Evolutionary conservation across 2,797 vertebrate species (phyloP).

Genomic region (Acipenser transmontanus): DNA sequence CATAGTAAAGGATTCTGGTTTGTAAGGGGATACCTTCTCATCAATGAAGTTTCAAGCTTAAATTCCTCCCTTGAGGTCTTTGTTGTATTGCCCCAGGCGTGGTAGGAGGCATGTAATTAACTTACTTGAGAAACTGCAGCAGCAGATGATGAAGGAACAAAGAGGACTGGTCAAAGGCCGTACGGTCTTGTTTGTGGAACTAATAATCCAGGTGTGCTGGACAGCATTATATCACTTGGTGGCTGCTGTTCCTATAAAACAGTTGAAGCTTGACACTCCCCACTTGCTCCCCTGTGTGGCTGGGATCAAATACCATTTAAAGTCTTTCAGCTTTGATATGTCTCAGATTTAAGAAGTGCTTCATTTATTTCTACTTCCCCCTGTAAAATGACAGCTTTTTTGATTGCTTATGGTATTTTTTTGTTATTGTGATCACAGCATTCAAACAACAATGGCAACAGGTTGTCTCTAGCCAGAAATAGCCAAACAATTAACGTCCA

Average conservation of each 20-base stretch:
- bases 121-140: slow-evolving; percentile 20
- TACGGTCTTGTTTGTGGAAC: slow-evolving; percentile 44
- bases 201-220: slow-evolving; percentile 56
- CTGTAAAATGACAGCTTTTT: too few species aligned
- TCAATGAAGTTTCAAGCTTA: slow-evolving; percentile 1
- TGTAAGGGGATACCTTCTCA: slow-evolving; percentile 1
- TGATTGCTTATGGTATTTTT: too few species aligned
- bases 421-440: too few species aligned
- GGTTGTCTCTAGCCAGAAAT: too few species aligned
- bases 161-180: slow-evolving; percentile 53
- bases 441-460: too few species aligned
- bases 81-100: slow-evolving; percentile 8
- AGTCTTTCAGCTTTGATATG: too few species aligned
- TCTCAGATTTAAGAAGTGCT: too few species aligned
- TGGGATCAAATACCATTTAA: background rate
- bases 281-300: slow-evolving; percentile 9
- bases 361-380: too few species aligned
- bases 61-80: slow-evolving; percentile 4
- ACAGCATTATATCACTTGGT: slow-evolving; percentile 19
- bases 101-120: slow-evolving; percentile 16
- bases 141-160: slow-evolving; percentile 30
- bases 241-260: slow-evolving; percentile 32
- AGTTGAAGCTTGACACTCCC: slow-evolving; percentile 10
- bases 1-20: background rate
- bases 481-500: too few species aligned